Base-by-base conservation (phyloP, 2,113 vertebrate genomes). In the Zapornia atra region DNA sequence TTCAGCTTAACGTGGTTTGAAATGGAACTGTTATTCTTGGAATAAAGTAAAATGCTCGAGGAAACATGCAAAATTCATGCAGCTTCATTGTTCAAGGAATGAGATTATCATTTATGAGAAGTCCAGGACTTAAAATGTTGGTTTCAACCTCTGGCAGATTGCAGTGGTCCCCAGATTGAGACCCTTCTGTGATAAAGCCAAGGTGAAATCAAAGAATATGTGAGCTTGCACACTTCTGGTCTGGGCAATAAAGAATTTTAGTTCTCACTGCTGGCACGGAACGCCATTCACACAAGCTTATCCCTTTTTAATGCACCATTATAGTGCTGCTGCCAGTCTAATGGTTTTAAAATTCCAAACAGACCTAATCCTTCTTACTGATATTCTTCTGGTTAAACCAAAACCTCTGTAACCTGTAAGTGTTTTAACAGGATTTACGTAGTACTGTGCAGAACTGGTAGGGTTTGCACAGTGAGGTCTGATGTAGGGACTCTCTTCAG, bases 21-120 rank as follows among this genome's bases (percentile, higher is more conserved):
- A 85, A 84, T 86, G 59, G 59, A 85, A n/a, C 40, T 96, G 81
- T 95, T 94, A 93, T 90, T 96, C 90, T 82, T 94, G 59, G 82
- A 90, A 71, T 73, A 70, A 93, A 88, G 48, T 79, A 83, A 86
- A 94, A 46, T 80, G 90, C 92, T 97, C 15, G 70, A 93, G 90
- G 90, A 94, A 91, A 93, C 82, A 86, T 95, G 66, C 79, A 92
- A 94, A 96, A 96, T 96, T 96, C 50, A 86, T 95, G 77, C 51
- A 60, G 72, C 15, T 86, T 93, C 68, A 51, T 83, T 92, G 92
- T 86, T 96, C 75, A 85, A 76, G 66, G 78, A 87, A 65, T 60
- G 79, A 93, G 40, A 85, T 76, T 34, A 91, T 87, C 0, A 69
- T 66, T 93, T 96, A 82, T 73, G 90, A 88, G 66, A 88, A 90